Base-by-base conservation (phyloP, 2,113 vertebrate species). In the Urocolius indicus region DNA sequence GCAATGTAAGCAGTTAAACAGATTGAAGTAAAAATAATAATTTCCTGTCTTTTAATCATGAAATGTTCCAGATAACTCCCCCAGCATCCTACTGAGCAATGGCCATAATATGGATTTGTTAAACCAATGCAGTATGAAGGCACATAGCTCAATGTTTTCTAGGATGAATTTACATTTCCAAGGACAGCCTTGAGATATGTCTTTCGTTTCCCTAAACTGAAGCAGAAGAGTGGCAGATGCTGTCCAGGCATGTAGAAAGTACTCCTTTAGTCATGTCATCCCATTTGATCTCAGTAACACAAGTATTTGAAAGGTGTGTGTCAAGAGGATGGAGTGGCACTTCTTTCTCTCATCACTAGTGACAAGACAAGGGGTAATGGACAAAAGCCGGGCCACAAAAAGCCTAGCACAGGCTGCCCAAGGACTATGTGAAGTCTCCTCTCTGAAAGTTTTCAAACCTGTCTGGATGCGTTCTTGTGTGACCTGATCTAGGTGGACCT, bases 21-120 rank as follows among this genome's bases (percentile, higher is more conserved):
- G 6, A 72, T 0, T 61, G 68, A 94, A 84, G 54, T 86, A 94
- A 97, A 96, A 96, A 95, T 68, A 88, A 77, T 88, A 0, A 68
- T 84, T 96, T 96, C 79, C 63, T 90, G 86, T 63, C 29, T 59
- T 88, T 71, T 71, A 91, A 78, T 80, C 68, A 72, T 20, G 23
- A 66, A 87, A 71, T 36, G 10, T 86, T 91, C 67, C 6, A 45
- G 52, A 77, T 72, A 86, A 46, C 13, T 87, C 21, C 26, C 30
- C 2, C 41, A 84, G 24, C 11, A 18, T 30, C 41, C 29, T 65
- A 67, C 27, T 86, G 48, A 77, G 34, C 46, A 80, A n/a, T 34
- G 73, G 46, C 36, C 71, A 21, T 20, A 88, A 57, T 48, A 41
- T 23, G 41, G 22, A 19, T 72, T 71, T 73, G 34, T 71, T 87